phyloP scores from a whole-genome alignment of 92 coral and sea anemone genomes.

The Actinernus sp. region DNA sequence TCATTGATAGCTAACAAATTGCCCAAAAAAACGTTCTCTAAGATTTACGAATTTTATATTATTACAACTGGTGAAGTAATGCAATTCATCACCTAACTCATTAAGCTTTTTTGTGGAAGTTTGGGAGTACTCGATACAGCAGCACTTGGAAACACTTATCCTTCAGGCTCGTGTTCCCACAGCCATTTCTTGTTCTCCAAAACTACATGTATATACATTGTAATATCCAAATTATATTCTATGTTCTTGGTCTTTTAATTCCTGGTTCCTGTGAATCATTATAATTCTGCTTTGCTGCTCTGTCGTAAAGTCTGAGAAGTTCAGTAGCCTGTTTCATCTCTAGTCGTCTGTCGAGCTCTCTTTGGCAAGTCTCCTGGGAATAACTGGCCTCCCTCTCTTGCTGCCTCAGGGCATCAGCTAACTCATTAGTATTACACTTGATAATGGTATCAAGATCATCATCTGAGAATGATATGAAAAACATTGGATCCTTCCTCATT shows the following conservation, averaged over 20 bases:
- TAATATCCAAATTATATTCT: too few species aligned
- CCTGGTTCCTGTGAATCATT: neutral
- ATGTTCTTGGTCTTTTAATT: conserved; percentile 11
- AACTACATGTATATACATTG: too few species aligned
- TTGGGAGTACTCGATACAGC: too few species aligned
- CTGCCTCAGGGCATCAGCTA: conserved; percentile 54
- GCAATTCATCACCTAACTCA: too few species aligned
- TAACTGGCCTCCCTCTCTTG: conserved; percentile 41
- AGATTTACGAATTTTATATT: too few species aligned
- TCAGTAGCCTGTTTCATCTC: conserved; percentile 83
- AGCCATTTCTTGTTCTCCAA: too few species aligned
- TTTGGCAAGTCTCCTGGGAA: conserved; percentile 84
- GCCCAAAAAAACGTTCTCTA: too few species aligned
- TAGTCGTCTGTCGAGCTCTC: conserved; percentile 78
- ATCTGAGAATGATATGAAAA: conserved; percentile 90
- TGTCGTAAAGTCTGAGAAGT: conserved; percentile 78
- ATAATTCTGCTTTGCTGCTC: conserved; percentile 34
- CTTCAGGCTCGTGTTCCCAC: too few species aligned
- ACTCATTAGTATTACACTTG: conserved; percentile 34
- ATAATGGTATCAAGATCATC: conserved; percentile 65
- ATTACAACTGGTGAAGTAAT: too few species aligned
- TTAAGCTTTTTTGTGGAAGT: too few species aligned
- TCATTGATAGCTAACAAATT: too few species aligned
- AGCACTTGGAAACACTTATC: too few species aligned
- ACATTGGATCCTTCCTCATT: conserved; percentile 81